These are phyloP conservation scores for Eupithecia insigniata DNA, from an alignment of 2,888 invertebrate genomes.

Conservation along the genomic window DNA sequence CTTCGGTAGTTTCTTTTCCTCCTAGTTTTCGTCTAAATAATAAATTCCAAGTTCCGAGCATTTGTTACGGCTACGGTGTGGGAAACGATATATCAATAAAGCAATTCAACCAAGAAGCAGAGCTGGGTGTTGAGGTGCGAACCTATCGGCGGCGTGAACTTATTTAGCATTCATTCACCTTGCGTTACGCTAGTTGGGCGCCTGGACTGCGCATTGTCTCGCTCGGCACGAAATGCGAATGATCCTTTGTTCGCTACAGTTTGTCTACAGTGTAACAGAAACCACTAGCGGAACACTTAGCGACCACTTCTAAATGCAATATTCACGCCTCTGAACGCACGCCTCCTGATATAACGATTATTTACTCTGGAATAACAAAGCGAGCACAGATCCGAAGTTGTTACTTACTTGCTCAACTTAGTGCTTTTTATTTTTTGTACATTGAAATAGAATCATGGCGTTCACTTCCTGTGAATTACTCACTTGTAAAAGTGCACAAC, in stretches of 20 bases:
- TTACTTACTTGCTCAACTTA: conserved; percentile 58
- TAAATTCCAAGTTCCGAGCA: conserved; percentile 29
- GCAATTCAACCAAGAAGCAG: conserved; percentile 43
- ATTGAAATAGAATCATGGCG: conserved; percentile 36
- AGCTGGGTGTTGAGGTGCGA: conserved; percentile 49
- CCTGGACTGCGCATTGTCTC: conserved; percentile 75
- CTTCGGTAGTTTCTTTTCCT: conserved; percentile 50
- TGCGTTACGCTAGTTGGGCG: conserved; percentile 73
- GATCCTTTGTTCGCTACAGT: conserved; percentile 79
- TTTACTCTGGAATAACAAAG: conserved; percentile 68
- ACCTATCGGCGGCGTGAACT: conserved; percentile 61
- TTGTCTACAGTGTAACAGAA: conserved; percentile 71
- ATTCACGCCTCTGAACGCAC: conserved; percentile 62
- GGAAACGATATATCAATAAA: conserved; percentile 42
- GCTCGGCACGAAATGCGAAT: conserved; percentile 69
- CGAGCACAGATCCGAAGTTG: conserved; percentile 59
- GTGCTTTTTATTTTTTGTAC: conserved; percentile 43
- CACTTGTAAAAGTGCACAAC: conserved; percentile 46
- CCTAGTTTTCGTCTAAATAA: conserved; percentile 42
- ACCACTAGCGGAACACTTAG: conserved; percentile 70
- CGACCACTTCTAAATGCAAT: conserved; percentile 71
- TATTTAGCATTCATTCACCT: conserved; percentile 79
- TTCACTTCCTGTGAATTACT: conserved; percentile 50
- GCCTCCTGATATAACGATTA: conserved; percentile 63
- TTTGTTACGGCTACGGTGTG: conserved; percentile 40